phyloP scores from a whole-genome alignment of 2,888 invertebrate species.

The Thymelicus lineola region DNA sequence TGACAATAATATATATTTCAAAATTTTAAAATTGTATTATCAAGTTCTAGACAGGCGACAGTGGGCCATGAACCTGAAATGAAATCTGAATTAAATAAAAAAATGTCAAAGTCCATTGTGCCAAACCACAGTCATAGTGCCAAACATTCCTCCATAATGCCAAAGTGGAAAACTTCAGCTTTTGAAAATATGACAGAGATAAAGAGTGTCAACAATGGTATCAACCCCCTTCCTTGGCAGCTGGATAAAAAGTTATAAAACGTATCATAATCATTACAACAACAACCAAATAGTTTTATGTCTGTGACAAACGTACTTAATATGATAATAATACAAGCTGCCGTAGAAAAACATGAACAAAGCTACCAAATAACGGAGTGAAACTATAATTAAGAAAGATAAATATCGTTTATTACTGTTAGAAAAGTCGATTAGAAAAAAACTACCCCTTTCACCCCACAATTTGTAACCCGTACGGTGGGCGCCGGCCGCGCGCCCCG shows the following conservation, averaged over 20 bases:
- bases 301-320: constrained; percentile 76
- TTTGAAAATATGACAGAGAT: no score
- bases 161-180: no score
- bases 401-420: constrained; percentile 85
- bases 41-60: no score
- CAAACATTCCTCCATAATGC: no score
- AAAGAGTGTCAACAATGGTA: no score
- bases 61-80: no score
- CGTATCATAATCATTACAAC: not conserved
- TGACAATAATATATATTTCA: not conserved
- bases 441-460: constrained; percentile 85
- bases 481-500: constrained; percentile 67
- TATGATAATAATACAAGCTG: constrained; percentile 80
- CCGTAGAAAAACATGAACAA: constrained; percentile 76
- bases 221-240: no score
- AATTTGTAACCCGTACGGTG: constrained; percentile 85
- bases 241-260: constrained; percentile 7
- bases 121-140: no score
- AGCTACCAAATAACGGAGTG: constrained; percentile 79
- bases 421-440: constrained; percentile 84
- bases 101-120: no score
- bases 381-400: constrained; percentile 85
- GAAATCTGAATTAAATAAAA: no score
- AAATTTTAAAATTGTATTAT: no score
- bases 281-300: constrained; percentile 39